Conservation (phyloP, 2,888 invertebrate genomes). For the Beris morrisii region DNA sequence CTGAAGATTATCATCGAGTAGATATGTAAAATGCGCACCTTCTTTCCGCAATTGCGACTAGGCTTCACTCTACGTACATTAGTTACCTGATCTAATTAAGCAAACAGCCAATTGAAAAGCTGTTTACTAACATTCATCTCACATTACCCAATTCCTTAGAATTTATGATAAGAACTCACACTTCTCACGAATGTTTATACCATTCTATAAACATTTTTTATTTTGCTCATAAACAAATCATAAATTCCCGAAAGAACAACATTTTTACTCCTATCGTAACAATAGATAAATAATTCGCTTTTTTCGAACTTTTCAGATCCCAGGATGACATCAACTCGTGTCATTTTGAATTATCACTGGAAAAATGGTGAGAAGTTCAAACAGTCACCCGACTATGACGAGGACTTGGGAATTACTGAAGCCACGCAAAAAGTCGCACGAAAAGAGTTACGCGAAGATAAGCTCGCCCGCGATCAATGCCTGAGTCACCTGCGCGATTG, state of each 20-base stretch:
- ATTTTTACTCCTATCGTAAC: neutral
- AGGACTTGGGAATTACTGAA: constrained; percentile 41
- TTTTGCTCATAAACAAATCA: neutral
- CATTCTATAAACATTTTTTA: neutral
- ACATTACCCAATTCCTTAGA: too few relatives aligned
- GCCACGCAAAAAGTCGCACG: constrained; percentile 60
- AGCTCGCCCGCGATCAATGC: constrained; percentile 64
- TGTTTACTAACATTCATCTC: too few relatives aligned
- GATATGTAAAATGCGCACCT: too few relatives aligned
- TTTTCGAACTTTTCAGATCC: constrained; percentile 4
- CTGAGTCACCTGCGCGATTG: constrained; percentile 68
- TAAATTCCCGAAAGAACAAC: neutral
- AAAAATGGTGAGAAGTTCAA: constrained; percentile 37
- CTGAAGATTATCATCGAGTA: too few relatives aligned
- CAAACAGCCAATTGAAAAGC: too few relatives aligned
- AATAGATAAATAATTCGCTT: neutral
- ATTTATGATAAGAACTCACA: too few relatives aligned
- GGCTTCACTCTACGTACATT: too few relatives aligned
- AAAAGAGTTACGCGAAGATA: constrained; percentile 71
- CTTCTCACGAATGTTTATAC: too few relatives aligned
- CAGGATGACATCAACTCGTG: constrained; percentile 48
- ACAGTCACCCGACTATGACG: constrained; percentile 25
- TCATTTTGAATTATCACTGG: constrained; percentile 49
- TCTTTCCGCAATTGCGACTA: too few relatives aligned
- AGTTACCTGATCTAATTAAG: too few relatives aligned